Percentiles rank a stretch among this genome's conserved stretches.
These are phyloP conservation scores for Drosophila parvula DNA, from an alignment of 1,140 invertebrate genomes.

Conservation along the genomic window DNA sequence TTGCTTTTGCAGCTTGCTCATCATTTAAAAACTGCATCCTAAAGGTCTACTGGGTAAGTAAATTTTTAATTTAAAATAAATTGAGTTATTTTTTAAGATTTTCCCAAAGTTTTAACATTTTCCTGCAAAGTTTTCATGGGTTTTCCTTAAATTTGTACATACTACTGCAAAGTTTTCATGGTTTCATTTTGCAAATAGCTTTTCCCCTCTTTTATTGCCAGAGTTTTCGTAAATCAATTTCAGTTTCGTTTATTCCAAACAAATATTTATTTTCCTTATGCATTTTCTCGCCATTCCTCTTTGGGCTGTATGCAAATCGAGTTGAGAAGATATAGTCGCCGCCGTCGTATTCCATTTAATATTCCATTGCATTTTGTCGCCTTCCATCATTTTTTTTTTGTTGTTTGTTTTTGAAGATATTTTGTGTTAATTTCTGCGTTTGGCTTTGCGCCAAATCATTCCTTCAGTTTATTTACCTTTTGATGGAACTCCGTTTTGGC, in stretches of 20 bases:
- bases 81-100: too few relatives aligned
- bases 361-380: constrained; percentile 24
- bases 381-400: constrained; percentile 16
- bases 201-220: too few relatives aligned
- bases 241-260: constrained; percentile 14
- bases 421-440: constrained; percentile 42
- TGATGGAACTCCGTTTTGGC: constrained; percentile 14
- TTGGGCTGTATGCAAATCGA: constrained; percentile 36
- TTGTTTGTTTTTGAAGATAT: constrained; percentile 11
- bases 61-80: too few relatives aligned
- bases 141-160: neutral
- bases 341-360: constrained; percentile 20
- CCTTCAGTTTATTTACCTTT: constrained; percentile 48
- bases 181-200: neutral
- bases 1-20: neutral
- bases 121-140: too few relatives aligned
- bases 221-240: constrained; percentile 17
- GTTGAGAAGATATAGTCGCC: constrained; percentile 6
- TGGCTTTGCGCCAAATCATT: constrained; percentile 47
- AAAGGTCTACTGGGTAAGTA: neutral
- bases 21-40: neutral
- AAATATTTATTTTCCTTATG: constrained; percentile 51
- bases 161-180: neutral
- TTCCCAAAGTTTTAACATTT: too few relatives aligned
- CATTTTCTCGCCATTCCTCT: constrained; percentile 4